Conservation (phyloP, 1,140 invertebrate genomes). For the Pogonomyrmex californicus region DNA sequence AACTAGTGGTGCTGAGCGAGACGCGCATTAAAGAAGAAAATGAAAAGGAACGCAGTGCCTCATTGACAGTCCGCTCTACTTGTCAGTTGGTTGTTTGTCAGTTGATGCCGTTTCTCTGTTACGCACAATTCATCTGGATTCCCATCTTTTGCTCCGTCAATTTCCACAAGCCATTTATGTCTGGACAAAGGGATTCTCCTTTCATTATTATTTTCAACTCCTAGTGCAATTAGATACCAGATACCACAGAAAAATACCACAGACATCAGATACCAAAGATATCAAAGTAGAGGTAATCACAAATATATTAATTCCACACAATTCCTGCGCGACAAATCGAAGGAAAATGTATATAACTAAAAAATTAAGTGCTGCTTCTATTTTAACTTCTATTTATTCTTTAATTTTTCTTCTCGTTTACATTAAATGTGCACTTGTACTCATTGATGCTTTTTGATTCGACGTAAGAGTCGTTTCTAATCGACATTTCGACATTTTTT, state of each 20-base stretch:
- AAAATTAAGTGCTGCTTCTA: slow-evolving; percentile 37
- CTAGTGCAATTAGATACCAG: neutral
- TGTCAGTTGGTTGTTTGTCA: slow-evolving; percentile 11
- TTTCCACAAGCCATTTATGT: neutral
- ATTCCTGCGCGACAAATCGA: neutral
- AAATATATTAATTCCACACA: neutral
- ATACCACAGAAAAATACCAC: slow-evolving; percentile 8
- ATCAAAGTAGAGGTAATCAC: neutral
- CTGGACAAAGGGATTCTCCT: neutral
- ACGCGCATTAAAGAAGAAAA: slow-evolving; percentile 29
- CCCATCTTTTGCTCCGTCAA: neutral
- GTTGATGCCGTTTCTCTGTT: slow-evolving; percentile 49
- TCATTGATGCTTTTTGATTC: neutral
- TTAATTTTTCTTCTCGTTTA: slow-evolving; percentile 1
- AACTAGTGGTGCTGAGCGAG: slow-evolving; percentile 21
- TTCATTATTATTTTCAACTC: neutral
- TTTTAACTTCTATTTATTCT: neutral
- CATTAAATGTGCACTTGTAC: slow-evolving; percentile 49
- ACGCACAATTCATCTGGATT: neutral
- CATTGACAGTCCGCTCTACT: slow-evolving; percentile 27
- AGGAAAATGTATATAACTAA: slow-evolving; percentile 35
- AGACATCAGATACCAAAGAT: neutral
- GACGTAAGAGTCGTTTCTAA: neutral
- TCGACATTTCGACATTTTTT: neutral
- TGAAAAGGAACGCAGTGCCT: slow-evolving; percentile 67